Evolutionary conservation across 1,140 invertebrate genomes (phyloP).

Genomic region (Gyrodactylus bullatarudis): DNA sequence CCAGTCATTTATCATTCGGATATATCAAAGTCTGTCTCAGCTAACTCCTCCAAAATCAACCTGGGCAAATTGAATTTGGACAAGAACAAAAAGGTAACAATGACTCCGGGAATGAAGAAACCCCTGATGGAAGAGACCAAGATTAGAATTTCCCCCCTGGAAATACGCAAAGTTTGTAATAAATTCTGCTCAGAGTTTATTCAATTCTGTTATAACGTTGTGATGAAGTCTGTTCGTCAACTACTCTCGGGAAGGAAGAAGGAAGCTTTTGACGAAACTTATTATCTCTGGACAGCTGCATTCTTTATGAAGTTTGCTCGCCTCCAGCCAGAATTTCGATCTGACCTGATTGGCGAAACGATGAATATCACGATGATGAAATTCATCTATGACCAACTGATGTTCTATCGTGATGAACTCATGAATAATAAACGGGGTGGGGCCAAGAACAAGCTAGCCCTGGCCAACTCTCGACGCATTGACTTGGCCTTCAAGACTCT

Average conservation of each 20-base stretch:
- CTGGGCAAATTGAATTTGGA: slow-evolving; percentile 27
- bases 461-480: not conserved
- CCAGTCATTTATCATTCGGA: not conserved
- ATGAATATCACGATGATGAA: not conserved
- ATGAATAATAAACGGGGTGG: not conserved
- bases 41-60: slow-evolving; percentile 23
- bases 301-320: slow-evolving; percentile 95
- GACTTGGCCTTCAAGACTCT: not conserved
- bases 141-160: slow-evolving; percentile 37
- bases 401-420: not conserved
- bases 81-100: slow-evolving; percentile 25
- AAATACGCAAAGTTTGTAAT: slow-evolving; percentile 47
- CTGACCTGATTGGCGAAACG: not conserved
- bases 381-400: not conserved
- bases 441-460: not conserved
- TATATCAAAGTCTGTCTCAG: not conserved
- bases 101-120: slow-evolving; percentile 30
- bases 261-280: slow-evolving; percentile 44
- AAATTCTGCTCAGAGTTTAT: slow-evolving; percentile 73
- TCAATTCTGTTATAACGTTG: slow-evolving; percentile 53
- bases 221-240: slow-evolving; percentile 39
- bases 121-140: slow-evolving; percentile 25
- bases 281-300: slow-evolving; percentile 60
- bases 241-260: slow-evolving; percentile 14
- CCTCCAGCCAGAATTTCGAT: slow-evolving; percentile 13